These are phyloP conservation scores for Tachycineta bicolor DNA, from an alignment of 2,113 vertebrate genomes.

Conservation along the genomic window DNA sequence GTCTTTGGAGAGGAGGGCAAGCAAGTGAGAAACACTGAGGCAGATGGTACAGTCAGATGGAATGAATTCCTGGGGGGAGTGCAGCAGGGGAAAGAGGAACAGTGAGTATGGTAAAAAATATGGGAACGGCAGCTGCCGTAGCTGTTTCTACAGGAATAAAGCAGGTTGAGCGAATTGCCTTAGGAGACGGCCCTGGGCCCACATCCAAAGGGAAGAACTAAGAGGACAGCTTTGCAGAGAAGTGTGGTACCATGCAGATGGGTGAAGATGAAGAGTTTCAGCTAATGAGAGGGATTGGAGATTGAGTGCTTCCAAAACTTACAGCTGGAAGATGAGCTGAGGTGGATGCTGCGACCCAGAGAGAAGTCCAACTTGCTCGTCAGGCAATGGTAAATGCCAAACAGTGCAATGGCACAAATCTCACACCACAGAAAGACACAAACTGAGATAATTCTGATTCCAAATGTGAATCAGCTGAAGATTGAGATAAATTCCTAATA, in stretches of 20 bases:
- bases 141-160: not conserved
- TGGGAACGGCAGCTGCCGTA: not conserved
- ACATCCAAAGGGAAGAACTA: not conserved
- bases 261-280: not conserved
- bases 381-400: not conserved
- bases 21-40: not conserved
- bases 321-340: not conserved
- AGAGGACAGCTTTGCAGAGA: not conserved
- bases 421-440: not conserved
- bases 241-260: not conserved
- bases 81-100: not conserved
- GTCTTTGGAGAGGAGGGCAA: not conserved
- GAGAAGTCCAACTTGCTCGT: not conserved
- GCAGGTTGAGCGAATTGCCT: not conserved
- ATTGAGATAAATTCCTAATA: not conserved
- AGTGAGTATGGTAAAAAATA: not conserved
- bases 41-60: constrained; percentile 17
- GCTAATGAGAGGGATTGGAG: not conserved
- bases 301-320: not conserved
- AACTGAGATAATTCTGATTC: not conserved
- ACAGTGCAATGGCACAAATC: not conserved
- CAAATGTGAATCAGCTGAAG: not conserved
- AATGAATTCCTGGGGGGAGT: not conserved
- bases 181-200: not conserved
- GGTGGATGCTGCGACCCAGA: not conserved